Conservation (phyloP, 1,140 invertebrate genomes). For the Leptinotarsa undecemlineata region DNA sequence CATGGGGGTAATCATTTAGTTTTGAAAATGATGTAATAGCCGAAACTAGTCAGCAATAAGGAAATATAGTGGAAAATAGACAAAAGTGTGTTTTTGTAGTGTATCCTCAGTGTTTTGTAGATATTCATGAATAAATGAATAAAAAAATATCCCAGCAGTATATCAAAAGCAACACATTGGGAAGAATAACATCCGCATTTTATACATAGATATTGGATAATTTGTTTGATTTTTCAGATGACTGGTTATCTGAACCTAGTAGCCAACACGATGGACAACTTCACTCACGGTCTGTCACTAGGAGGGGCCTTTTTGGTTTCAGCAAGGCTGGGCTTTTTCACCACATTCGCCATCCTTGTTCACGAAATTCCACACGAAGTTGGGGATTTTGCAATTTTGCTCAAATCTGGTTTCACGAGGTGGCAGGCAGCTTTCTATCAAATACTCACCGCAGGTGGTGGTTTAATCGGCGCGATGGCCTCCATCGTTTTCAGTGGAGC, state of each 20-base stretch:
- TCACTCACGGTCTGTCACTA: constrained; percentile 94
- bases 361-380: constrained; percentile 98
- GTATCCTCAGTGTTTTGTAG: too few relatives aligned
- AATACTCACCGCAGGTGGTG: constrained; percentile 83
- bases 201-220: background rate
- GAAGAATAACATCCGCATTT: too few relatives aligned
- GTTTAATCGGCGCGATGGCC: constrained; percentile 82
- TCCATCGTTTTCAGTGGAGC: constrained; percentile 84
- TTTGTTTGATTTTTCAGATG: background rate
- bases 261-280: constrained; percentile 96
- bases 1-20: too few relatives aligned
- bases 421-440: constrained; percentile 95
- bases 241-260: constrained; percentile 91
- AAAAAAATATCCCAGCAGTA: too few relatives aligned
- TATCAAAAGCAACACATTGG: too few relatives aligned
- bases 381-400: constrained; percentile 95
- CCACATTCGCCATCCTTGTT: constrained; percentile 92
- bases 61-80: too few relatives aligned
- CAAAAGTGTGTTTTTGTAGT: too few relatives aligned
- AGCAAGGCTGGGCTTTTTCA: constrained; percentile 83
- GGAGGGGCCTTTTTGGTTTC: constrained; percentile 93
- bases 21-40: too few relatives aligned
- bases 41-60: too few relatives aligned
- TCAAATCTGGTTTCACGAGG: constrained; percentile 87
- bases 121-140: too few relatives aligned